phyloP scores from a whole-genome alignment of 2,797 vertebrate genomes.

The Melanogrammus aeglefinus region DNA sequence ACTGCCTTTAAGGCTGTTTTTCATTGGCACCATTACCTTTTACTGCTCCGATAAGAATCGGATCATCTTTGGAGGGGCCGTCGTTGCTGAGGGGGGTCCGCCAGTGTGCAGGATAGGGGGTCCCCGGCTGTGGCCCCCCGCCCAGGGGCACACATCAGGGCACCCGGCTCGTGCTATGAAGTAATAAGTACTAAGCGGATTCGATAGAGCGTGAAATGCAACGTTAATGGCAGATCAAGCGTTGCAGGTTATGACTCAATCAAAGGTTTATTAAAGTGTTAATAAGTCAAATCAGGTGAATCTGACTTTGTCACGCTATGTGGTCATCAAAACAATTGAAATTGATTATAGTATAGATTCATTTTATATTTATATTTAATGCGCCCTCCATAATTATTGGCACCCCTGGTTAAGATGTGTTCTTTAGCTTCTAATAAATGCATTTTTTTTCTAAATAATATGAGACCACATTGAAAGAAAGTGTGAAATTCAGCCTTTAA shows the following conservation, averaged over 20 bases:
- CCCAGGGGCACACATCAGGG: slow-evolving; percentile 15
- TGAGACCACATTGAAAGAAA: too few species aligned
- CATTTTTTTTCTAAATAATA: too few species aligned
- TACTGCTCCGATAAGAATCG: slow-evolving; percentile 4
- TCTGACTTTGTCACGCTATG: background rate
- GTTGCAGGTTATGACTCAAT: background rate
- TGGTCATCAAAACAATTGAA: background rate
- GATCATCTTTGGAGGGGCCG: slow-evolving; percentile 35
- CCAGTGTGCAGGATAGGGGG: slow-evolving; percentile 3
- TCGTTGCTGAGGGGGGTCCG: slow-evolving; percentile 27
- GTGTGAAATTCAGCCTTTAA: too few species aligned
- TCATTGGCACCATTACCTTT: background rate
- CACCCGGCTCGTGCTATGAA: slow-evolving; percentile 14
- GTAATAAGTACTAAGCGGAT: slow-evolving; percentile 30
- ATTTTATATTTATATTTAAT: background rate
- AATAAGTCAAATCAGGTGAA: background rate
- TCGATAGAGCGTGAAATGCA: slow-evolving; percentile 38
- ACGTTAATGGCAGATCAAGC: slow-evolving; percentile 23
- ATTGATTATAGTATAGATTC: background rate
- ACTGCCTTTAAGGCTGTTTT: background rate
- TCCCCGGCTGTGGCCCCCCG: slow-evolving; percentile 30
- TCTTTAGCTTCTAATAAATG: too few species aligned
- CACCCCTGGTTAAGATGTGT: too few species aligned
- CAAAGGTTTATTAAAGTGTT: background rate
- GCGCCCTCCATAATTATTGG: too few species aligned